Evolutionary conservation across 92 coral and sea anemone species (phyloP).

Genomic region (Parazoanthus darwini): DNA sequence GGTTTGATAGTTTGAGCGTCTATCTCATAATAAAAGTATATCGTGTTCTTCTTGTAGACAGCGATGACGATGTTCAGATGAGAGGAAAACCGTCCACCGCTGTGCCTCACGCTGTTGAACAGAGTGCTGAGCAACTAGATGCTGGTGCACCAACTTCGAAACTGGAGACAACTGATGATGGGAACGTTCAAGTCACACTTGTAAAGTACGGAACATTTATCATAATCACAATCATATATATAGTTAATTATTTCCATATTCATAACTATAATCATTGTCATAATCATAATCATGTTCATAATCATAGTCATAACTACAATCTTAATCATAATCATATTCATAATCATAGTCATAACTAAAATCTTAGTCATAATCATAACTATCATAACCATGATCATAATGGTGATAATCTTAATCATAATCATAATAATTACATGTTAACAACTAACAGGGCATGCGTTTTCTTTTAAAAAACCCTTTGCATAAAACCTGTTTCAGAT

Average conservation of each 20-base stretch:
- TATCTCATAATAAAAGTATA: no score
- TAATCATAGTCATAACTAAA: no score
- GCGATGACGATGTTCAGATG: constrained; percentile 36
- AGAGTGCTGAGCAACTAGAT: neutral
- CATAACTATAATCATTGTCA: neutral
- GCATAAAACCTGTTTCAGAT: no score
- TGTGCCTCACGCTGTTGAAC: neutral
- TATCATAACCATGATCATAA: no score
- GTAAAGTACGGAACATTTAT: constrained; percentile 1
- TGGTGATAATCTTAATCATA: no score
- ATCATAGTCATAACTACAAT: no score
- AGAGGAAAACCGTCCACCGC: neutral
- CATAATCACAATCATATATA: neutral
- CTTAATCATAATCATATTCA: neutral
- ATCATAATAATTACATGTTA: no score
- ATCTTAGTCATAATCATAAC: no score
- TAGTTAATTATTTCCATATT: neutral
- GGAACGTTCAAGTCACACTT: constrained; percentile 20
- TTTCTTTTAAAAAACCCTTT: no score
- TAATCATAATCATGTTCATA: no score
- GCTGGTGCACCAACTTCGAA: neutral
- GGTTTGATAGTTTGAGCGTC: neutral
- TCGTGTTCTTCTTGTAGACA: neutral
- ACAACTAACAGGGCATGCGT: no score
- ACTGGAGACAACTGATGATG: constrained; percentile 10